Evolutionary conservation across 2,888 invertebrate species (phyloP).

Genomic region (Cartodere bifasciata): DNA sequence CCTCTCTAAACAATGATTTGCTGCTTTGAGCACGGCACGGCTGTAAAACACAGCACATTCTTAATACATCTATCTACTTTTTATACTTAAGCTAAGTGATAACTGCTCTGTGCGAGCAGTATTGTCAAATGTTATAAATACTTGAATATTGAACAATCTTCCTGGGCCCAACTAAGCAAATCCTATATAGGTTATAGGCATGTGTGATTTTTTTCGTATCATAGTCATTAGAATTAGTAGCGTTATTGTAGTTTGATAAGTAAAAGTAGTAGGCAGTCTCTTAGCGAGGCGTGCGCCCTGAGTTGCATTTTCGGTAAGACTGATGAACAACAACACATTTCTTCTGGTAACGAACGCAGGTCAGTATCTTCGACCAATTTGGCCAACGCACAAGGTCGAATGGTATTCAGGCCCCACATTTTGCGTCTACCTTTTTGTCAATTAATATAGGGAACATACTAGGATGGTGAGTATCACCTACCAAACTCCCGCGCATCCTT

Average conservation of each 20-base stretch:
- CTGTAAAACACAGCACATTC: conserved; percentile 17
- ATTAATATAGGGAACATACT: conserved; percentile 70
- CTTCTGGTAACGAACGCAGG: conserved; percentile 36
- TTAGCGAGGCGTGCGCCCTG: conserved; percentile 9
- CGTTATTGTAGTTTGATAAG: conserved; percentile 22
- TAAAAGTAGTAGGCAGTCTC: conserved; percentile 20
- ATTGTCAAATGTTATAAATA: conserved; percentile 25
- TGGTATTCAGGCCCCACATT: no score
- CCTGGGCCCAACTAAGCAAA: conserved; percentile 37
- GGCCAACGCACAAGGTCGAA: no score
- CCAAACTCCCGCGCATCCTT: conserved; percentile 3
- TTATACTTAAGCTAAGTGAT: conserved; percentile 29
- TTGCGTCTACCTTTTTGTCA: conserved; percentile 62
- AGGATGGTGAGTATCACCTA: conserved; percentile 17
- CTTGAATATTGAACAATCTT: conserved; percentile 31
- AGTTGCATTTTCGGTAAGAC: conserved; percentile 35
- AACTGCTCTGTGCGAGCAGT: conserved; percentile 28
- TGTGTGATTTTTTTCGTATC: conserved; percentile 37
- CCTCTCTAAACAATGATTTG: conserved; percentile 10
- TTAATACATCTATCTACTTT: conserved; percentile 7
- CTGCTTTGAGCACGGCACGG: conserved; percentile 29
- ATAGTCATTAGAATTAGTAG: conserved; percentile 35
- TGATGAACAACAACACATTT: conserved; percentile 36
- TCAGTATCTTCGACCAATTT: no score
- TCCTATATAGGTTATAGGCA: conserved; percentile 33